Base-by-base conservation (phyloP, 2,797 vertebrate species). In the Gadopsis bispinosus region DNA sequence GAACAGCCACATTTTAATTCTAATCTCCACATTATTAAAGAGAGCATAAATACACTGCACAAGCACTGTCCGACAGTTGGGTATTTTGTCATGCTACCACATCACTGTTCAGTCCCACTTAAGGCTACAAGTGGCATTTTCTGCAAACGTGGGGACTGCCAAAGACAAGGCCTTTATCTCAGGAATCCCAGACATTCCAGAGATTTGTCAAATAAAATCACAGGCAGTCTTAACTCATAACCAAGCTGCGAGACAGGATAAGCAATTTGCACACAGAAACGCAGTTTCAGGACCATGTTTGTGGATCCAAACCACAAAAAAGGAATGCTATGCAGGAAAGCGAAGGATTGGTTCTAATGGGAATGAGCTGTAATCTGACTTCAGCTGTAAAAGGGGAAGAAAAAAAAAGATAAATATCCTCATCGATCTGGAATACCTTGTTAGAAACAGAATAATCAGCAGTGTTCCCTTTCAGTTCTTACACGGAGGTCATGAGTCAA, bases 101-200 rank as follows among this genome's bases (percentile, higher is more conserved):
- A 64, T 54, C 33, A 4, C 10, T 8, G 0, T 19, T 65, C 16
- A 55, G 29, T 74, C 39, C 33, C 29, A 70, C 31, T 22, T 47
- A 61, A 51, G 35, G 7, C 43, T 50, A 11, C 70, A 37, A 6
- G 43, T 65, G n/a, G 29, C 50, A 53, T 33, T 62, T 51, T 73
- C 47, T 75, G 50, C 45, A 61, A 69, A 73, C 53, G 65, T 35
- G 20, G 54, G 6, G 13, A n/a, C 31, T 33, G 39, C 50, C 39
- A 47, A 53, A 76, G 31, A 59, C 43, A 35, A 17, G 33, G 0
- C 14, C 37, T 68, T 47, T 11, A 71, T 65, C 73, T 4, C 8
- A 31, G 69, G 48, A 33, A 56, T 74, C 48, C 26, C 60, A 69
- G 37, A 73, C 79, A 68, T 61, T 71, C 69, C 77, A 75, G 55